Conservation (phyloP, 2,113 vertebrate species). For the Noturus placidus region DNA sequence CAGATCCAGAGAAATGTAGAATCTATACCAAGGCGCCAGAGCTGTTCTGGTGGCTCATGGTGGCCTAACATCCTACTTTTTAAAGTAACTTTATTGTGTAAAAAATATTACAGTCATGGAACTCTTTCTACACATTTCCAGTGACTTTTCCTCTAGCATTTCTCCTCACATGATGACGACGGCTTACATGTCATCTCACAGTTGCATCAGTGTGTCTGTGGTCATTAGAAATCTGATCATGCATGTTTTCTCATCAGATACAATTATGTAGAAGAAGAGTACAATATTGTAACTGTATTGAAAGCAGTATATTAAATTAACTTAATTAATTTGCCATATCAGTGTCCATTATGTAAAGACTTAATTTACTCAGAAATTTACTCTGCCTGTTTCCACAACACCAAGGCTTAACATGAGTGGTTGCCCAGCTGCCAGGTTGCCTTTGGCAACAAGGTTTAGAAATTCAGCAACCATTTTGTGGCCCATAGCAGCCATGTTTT, state of each 20-base stretch:
- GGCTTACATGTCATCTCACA: not conserved
- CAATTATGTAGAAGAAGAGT: not conserved
- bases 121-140: not conserved
- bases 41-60: not conserved
- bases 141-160: not conserved
- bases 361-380: not conserved
- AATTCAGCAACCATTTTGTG: conserved; percentile 6
- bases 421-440: not conserved
- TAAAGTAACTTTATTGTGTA: not conserved
- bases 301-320: not conserved
- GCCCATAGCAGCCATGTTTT: not conserved
- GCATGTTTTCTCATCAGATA: conserved; percentile 11
- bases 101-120: not conserved
- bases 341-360: not conserved
- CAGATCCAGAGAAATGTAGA: not conserved
- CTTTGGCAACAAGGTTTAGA: not conserved
- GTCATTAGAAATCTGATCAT: not conserved
- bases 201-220: not conserved
- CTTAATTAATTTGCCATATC: not conserved
- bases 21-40: not conserved
- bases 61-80: not conserved
- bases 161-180: not conserved
- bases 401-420: not conserved
- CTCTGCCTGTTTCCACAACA: not conserved
- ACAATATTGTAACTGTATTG: not conserved